Conservation (phyloP, 2,113 vertebrate species). For the Myiagra hebetior region DNA sequence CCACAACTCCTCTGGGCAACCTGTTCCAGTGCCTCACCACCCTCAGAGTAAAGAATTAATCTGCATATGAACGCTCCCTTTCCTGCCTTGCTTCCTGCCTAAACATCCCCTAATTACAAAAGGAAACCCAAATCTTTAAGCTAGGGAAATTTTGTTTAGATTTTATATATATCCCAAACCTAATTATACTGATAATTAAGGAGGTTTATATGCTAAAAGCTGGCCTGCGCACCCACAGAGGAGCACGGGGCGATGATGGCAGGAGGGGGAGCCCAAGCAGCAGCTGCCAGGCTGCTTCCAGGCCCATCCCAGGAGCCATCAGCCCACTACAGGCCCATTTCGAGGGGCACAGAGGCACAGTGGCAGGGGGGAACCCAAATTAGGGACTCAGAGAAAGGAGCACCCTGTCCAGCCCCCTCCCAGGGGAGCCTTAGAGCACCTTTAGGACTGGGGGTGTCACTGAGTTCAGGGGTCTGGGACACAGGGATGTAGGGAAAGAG, state of each 20-base stretch:
- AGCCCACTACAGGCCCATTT: background rate
- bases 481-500: background rate
- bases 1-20: background rate
- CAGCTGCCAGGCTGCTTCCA: background rate
- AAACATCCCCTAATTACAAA: background rate
- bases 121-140: background rate
- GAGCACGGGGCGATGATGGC: background rate
- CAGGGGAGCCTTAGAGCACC: background rate
- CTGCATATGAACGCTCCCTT: background rate
- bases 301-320: background rate
- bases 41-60: background rate
- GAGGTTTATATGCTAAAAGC: background rate
- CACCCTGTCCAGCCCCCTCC: background rate
- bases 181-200: background rate
- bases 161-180: background rate
- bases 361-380: background rate
- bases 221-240: accelerated
- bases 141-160: background rate
- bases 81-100: background rate
- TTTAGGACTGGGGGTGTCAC: background rate
- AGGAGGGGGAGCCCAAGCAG: background rate
- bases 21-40: background rate
- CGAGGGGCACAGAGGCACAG: background rate
- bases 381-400: background rate
- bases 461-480: background rate